These are phyloP conservation scores for Sclerodermus sp. DNA, from an alignment of 2,888 invertebrate genomes.

Conservation along the genomic window DNA sequence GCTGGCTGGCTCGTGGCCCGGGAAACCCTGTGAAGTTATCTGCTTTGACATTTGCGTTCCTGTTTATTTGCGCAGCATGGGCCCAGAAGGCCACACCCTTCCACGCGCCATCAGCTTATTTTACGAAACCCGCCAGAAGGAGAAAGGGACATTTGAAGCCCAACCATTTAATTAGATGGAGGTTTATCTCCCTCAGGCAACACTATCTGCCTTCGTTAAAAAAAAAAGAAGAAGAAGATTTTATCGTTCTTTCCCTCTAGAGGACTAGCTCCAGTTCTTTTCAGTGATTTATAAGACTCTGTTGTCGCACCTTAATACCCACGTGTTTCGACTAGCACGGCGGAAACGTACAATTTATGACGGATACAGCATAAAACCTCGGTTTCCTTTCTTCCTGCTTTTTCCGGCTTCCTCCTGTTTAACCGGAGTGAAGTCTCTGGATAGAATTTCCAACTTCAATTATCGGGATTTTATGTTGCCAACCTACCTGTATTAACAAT, in stretches of 20 bases:
- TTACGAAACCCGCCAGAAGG: not conserved
- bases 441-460: no score
- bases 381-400: no score
- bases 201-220: constrained; percentile 1
- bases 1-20: not conserved
- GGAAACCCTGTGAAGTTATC: not conserved
- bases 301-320: not conserved
- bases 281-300: not conserved
- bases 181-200: constrained; percentile 26
- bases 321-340: no score
- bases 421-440: no score
- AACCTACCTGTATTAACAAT: no score
- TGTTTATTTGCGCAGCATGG: not conserved
- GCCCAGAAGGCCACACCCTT: not conserved
- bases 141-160: constrained; percentile 16
- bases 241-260: not conserved
- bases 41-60: not conserved
- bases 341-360: no score
- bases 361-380: no score
- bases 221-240: constrained; percentile 5
- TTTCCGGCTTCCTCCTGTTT: no score
- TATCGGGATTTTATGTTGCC: no score
- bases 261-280: not conserved
- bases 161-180: constrained; percentile 32
- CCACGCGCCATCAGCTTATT: not conserved